Evolutionary conservation across 1,140 invertebrate species (phyloP), one percentile per base, ranked within the genome.

Genomic region (Apis dorsata): DNA sequence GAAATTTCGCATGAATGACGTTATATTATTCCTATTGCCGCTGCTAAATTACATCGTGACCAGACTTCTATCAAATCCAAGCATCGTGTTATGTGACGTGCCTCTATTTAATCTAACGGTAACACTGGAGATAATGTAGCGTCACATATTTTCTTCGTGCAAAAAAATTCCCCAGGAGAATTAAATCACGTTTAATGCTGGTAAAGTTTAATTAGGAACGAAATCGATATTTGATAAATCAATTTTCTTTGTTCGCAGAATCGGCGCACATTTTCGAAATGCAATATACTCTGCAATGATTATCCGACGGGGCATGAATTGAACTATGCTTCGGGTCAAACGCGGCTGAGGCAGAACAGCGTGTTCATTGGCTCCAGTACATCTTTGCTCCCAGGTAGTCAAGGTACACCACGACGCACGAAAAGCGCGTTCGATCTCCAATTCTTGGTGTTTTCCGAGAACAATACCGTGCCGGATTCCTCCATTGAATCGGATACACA

Each of bases 341-440:
- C 87, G 4, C 87, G 92, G 49, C 91, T 90, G 95, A 34, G 96
- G 4, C 96, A 97, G 92, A 98, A 98, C 92, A 98, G 97, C 3
- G 97, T 98, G 10, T 98, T 98, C 92, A 97, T 97, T 1, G 96
- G 96, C 12, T 95, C 96, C 84, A 95, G 96, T 81, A 92, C 96
- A 82, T 95, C 96, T 21, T 79, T 93, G 24, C 88, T 93, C 11
- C 90, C 91, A 34, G 86, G 90, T 57, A 86, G 88, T 84, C 94
- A 95, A 88, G 94, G 94, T 81, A 94, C 95, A 11, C 96, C 96
- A 0, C 93, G 97, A 7, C 96, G 97, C 83, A 96, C 96, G 2
- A 97, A 97, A 85, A 97, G 97, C n/a, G 97, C 97, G 0, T 96
- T 97, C 82, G 97, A 98, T 91, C 95, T 98, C 12, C 97, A 97